These are phyloP conservation scores for Hippopotamyrus pictus DNA, from an alignment of 2,797 vertebrate species.

Conservation along the genomic window DNA sequence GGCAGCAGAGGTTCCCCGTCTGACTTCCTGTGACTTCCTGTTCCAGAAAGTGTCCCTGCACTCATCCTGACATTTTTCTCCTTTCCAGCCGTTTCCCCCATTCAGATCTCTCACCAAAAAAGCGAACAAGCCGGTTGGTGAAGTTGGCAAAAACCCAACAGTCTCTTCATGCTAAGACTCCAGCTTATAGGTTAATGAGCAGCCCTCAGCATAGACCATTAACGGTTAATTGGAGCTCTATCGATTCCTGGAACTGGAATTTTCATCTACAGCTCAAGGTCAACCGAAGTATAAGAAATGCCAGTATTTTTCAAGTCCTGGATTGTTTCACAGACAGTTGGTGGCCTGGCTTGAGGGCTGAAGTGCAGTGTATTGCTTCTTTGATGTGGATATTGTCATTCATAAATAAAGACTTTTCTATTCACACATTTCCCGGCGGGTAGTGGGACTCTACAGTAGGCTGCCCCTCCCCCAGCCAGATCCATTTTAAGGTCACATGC, in stretches of 20 bases:
- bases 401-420: not conserved
- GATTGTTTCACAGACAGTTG: not conserved
- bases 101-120: not conserved
- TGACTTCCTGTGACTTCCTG: not conserved
- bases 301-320: not conserved
- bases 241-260: constrained; percentile 15
- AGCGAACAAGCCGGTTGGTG: not conserved
- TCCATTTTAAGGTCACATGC: not conserved
- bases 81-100: not conserved
- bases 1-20: not conserved
- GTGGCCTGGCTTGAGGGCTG: not conserved
- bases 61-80: not conserved
- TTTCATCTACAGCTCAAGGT: not conserved
- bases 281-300: constrained; percentile 16
- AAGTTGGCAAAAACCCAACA: not conserved
- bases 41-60: not conserved
- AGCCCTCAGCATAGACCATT: not conserved
- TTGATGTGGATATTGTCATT: not conserved
- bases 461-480: not conserved
- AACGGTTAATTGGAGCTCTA: not conserved
- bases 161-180: not conserved
- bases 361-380: not conserved
- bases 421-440: not conserved
- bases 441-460: not conserved
- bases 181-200: not conserved